A percentile compares a stretch with the other conserved stretches of the same genome.
Evolutionary conservation across 2,888 invertebrate species (phyloP).

Genomic region (Drosophila eohydei): DNA sequence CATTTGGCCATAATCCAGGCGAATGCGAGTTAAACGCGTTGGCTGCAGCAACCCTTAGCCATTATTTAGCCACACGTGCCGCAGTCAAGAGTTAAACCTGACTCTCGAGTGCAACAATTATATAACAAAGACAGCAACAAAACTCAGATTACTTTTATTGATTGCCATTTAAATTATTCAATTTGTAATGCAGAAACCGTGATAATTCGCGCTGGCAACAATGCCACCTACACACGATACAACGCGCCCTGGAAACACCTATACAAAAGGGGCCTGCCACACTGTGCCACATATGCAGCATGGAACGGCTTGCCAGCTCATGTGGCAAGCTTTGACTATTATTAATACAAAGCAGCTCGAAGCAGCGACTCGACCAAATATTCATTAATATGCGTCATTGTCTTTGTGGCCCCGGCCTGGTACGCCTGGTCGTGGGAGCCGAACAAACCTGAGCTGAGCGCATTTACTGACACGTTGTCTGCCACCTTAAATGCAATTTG

Average conservation of each 20-base stretch:
- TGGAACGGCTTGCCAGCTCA: slow-evolving; percentile 29
- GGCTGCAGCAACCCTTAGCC: slow-evolving; percentile 36
- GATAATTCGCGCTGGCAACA: slow-evolving; percentile 24
- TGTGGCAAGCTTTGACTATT: slow-evolving; percentile 45
- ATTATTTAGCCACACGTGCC: slow-evolving; percentile 46
- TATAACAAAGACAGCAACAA: slow-evolving; percentile 24
- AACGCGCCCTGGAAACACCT: background rate
- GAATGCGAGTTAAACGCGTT: slow-evolving; percentile 19
- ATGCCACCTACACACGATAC: slow-evolving; percentile 36
- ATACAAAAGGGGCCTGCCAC: slow-evolving; percentile 3
- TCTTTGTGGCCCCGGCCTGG: slow-evolving; percentile 10
- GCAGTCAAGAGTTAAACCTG: slow-evolving; percentile 42
- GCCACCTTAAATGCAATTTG: slow-evolving; percentile 38
- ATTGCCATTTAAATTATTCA: slow-evolving; percentile 48
- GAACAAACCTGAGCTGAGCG: slow-evolving; percentile 26
- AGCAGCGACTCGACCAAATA: slow-evolving; percentile 31
- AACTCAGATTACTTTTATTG: slow-evolving; percentile 47
- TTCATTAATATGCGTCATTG: slow-evolving; percentile 69
- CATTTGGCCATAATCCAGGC: slow-evolving; percentile 46
- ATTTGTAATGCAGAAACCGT: slow-evolving; percentile 32
- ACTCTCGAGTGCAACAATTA: slow-evolving; percentile 33
- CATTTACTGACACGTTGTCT: slow-evolving; percentile 26
- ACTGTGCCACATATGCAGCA: slow-evolving; percentile 1
- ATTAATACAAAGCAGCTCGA: slow-evolving; percentile 31
- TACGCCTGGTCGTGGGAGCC: slow-evolving; percentile 42